phyloP scores from a whole-genome alignment of 2,113 vertebrate species.

The Silurus meridionalis region DNA sequence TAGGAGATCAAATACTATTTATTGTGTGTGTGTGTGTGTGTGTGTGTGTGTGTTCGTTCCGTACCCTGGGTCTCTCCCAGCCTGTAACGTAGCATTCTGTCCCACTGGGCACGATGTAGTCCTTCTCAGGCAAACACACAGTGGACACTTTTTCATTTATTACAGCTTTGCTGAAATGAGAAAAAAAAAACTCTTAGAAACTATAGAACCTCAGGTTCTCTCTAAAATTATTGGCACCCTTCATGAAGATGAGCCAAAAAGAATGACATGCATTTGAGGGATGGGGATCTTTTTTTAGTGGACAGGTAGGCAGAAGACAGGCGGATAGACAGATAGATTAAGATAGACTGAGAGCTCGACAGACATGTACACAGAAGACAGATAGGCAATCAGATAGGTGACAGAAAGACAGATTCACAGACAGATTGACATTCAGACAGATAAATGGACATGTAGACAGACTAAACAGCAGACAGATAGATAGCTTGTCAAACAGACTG shows the following conservation, averaged over 20 bases:
- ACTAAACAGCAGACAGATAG: too few relatives aligned
- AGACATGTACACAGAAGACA: too few relatives aligned
- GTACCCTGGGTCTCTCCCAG: slow-evolving; percentile 91
- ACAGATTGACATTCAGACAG: too few relatives aligned
- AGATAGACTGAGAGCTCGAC: too few relatives aligned
- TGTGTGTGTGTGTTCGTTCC: not conserved
- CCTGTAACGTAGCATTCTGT: slow-evolving; percentile 89
- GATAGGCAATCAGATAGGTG: too few relatives aligned
- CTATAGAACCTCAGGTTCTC: not conserved
- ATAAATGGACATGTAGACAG: too few relatives aligned
- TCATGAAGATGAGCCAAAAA: not conserved
- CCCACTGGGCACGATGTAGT: slow-evolving; percentile 79
- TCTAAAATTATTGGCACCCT: not conserved
- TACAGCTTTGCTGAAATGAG: slow-evolving; percentile 76
- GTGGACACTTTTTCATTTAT: slow-evolving; percentile 84
- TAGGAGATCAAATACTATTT: not conserved
- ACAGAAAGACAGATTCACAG: too few relatives aligned
- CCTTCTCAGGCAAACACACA: slow-evolving; percentile 80
- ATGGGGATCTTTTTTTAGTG: not conserved
- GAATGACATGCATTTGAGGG: not conserved
- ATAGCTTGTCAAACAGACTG: too few relatives aligned
- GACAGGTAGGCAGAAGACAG: too few relatives aligned
- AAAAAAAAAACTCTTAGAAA: not conserved
- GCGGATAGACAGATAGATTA: too few relatives aligned
- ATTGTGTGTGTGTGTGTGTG: too few relatives aligned